A percentile compares a stretch with the other conserved stretches of the same genome.
Evolutionary conservation across 2,797 vertebrate species (phyloP).

Genomic region (Hipposideros larvatus): DNA sequence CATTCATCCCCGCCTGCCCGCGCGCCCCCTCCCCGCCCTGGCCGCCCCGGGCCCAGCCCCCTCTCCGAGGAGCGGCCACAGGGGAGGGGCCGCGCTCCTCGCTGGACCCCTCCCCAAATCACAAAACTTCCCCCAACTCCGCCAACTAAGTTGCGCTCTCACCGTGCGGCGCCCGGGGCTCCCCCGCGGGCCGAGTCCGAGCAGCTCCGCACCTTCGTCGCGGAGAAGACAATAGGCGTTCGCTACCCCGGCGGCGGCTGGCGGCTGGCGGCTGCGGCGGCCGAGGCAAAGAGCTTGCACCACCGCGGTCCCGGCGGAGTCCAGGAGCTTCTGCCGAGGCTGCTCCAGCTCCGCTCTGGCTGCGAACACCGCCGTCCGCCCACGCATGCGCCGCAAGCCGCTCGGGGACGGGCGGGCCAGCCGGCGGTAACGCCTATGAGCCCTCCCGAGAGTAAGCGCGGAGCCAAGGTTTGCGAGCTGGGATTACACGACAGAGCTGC

Average conservation of each 20-base stretch:
- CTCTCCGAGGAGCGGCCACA: not conserved
- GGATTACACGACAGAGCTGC: conserved; percentile 13
- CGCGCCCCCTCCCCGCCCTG: not conserved
- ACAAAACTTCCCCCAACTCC: conserved; percentile 77
- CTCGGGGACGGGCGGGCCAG: not conserved
- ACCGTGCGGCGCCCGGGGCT: conserved; percentile 79
- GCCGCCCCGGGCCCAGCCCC: not conserved
- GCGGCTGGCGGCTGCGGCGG: not conserved
- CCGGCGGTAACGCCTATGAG: not conserved
- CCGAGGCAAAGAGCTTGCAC: not conserved
- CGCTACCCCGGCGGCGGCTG: not conserved
- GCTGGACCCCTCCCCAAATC: conserved; percentile 55
- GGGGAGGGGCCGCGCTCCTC: not conserved
- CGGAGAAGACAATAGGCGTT: conserved; percentile 57
- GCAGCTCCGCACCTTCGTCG: conserved; percentile 69
- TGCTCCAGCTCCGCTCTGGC: not conserved
- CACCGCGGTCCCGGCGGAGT: not conserved
- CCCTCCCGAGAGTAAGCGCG: not conserved
- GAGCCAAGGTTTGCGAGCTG: not conserved
- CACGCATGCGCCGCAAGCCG: conserved; percentile 79
- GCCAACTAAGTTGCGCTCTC: conserved; percentile 73
- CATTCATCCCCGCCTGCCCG: not conserved
- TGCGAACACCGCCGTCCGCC: not conserved
- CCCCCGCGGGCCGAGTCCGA: conserved; percentile 72
- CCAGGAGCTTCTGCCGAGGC: not conserved